Conservation (phyloP, 2,797 vertebrate species). For the Microcaecilia unicolor region DNA sequence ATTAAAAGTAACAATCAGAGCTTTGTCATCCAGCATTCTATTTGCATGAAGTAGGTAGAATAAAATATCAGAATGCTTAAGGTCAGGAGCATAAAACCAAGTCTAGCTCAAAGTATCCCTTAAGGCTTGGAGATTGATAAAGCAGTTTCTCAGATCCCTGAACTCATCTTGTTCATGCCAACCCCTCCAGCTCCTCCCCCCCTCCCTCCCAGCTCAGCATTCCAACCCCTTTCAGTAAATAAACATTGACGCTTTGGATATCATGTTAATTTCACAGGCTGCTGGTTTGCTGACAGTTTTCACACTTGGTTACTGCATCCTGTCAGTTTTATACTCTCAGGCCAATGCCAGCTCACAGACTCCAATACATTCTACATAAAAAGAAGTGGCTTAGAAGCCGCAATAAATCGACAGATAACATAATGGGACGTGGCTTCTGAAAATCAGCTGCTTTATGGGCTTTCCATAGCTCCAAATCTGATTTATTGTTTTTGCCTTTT, state of each 20-base stretch:
- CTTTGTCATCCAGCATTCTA: too few species aligned
- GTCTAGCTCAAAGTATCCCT: too few species aligned
- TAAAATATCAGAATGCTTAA: too few species aligned
- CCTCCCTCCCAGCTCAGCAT: neutral
- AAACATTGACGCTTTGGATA: constrained; percentile 48
- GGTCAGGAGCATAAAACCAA: too few species aligned
- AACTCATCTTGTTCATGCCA: too few species aligned
- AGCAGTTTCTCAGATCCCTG: too few species aligned
- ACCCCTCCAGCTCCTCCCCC: neutral
- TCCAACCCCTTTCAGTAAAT: constrained; percentile 44
- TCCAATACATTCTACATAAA: constrained; percentile 41
- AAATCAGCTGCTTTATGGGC: constrained; percentile 41
- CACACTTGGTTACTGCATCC: constrained; percentile 43
- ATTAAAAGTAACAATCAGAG: too few species aligned
- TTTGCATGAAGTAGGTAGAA: too few species aligned
- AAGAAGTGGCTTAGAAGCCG: constrained; percentile 47
- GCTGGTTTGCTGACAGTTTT: constrained; percentile 58
- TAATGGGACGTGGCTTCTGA: constrained; percentile 24
- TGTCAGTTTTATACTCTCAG: constrained; percentile 52
- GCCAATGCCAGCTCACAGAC: constrained; percentile 27
- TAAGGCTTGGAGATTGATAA: too few species aligned
- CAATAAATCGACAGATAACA: constrained; percentile 32
- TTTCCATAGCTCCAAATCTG: constrained; percentile 18
- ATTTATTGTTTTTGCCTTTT: neutral
- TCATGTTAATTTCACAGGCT: constrained; percentile 69